Percentiles rank a stretch among this genome's conserved stretches.
Evolutionary conservation across 1,140 invertebrate species (phyloP).

Genomic region (Drosophila tropicalis): DNA sequence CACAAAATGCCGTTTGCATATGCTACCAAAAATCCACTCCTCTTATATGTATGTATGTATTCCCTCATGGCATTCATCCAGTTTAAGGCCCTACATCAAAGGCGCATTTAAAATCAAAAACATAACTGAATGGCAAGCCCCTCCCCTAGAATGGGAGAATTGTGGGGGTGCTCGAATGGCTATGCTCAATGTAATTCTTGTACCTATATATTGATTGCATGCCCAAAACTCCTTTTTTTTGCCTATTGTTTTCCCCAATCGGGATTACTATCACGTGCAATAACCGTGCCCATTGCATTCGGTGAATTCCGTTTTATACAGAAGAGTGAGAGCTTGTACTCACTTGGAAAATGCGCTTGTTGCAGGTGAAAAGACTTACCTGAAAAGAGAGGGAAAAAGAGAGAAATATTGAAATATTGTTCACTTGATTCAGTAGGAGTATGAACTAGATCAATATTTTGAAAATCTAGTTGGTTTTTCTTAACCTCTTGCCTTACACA

Average conservation of each 20-base stretch:
- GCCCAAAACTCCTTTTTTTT: constrained; percentile 3
- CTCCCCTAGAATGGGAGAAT: neutral
- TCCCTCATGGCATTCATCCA: constrained; percentile 41
- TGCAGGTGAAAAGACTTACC: constrained; percentile 17
- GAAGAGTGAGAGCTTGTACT: neutral
- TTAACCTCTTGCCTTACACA: too few relatives aligned
- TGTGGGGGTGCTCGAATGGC: neutral
- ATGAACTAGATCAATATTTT: too few relatives aligned
- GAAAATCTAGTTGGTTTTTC: too few relatives aligned
- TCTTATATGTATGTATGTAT: constrained; percentile 19
- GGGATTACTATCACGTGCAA: constrained; percentile 10
- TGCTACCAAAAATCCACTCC: constrained; percentile 55
- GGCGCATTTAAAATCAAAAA: constrained; percentile 58
- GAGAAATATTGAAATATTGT: neutral
- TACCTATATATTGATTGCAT: constrained; percentile 48
- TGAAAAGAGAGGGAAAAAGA: constrained; percentile 4
- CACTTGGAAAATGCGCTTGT: neutral
- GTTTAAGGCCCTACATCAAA: constrained; percentile 57
- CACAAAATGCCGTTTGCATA: constrained; percentile 77
- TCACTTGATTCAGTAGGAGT: too few relatives aligned
- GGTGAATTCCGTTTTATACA: neutral
- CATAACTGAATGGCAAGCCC: constrained; percentile 51
- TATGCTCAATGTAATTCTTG: constrained; percentile 39
- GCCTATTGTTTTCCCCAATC: neutral
- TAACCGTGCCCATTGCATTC: neutral